Percentiles rank a stretch among this genome's conserved stretches.
These are phyloP conservation scores for Drosophila kuntzei DNA, from an alignment of 2,888 invertebrate species.

Conservation along the genomic window DNA sequence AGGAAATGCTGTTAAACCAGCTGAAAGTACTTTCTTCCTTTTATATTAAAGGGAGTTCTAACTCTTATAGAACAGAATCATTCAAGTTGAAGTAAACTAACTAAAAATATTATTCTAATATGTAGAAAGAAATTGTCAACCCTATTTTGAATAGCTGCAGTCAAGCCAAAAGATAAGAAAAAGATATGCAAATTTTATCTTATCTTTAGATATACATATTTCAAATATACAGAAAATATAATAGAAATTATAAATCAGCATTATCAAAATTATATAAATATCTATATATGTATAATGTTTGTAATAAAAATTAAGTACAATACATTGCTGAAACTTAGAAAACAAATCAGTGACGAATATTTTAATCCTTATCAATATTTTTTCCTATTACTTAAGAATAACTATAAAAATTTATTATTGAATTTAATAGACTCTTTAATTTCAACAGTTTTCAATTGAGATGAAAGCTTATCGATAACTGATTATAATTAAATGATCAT, in stretches of 20 bases:
- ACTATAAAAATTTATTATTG: too few species aligned
- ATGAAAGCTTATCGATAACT: neutral
- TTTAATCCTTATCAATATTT: too few species aligned
- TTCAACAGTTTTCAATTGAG: too few species aligned
- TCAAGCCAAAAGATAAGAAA: neutral
- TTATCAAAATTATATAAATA: too few species aligned
- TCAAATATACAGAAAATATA: neutral
- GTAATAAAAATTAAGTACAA: too few species aligned
- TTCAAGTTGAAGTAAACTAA: neutral
- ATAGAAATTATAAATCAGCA: too few species aligned
- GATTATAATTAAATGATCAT: neutral
- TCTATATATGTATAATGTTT: too few species aligned
- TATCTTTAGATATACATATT: neutral
- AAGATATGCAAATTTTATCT: slow-evolving; percentile 19
- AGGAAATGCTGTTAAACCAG: neutral
- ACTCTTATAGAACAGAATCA: neutral
- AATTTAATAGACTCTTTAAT: neutral
- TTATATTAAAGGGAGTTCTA: too few species aligned
- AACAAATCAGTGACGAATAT: too few species aligned
- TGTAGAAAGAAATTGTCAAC: neutral
- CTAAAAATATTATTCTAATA: neutral
- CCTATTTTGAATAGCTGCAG: neutral
- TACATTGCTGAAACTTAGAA: too few species aligned
- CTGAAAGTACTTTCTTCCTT: neutral
- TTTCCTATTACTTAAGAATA: too few species aligned